Base-by-base conservation (phyloP, 2,797 vertebrate species). In the Anas acuta region DNA sequence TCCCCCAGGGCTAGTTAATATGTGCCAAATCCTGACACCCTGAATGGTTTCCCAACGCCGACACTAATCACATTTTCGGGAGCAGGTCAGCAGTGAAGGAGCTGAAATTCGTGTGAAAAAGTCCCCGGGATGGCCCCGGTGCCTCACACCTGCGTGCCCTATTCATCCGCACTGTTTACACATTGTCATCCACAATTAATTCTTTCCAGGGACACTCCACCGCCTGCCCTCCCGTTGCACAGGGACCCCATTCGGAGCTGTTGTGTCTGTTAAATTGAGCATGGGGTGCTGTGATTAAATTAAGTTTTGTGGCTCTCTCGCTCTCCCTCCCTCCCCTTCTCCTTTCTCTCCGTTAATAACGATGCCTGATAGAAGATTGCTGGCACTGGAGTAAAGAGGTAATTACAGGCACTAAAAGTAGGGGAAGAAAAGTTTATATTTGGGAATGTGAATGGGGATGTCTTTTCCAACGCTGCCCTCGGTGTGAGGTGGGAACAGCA, bases 181-280 rank as follows among this genome's bases (percentile, higher is more conserved):
- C 98, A 98, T 98, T 99, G 99, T 99, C 99, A 99, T 98, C 98
- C 97, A 97, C 99, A 99, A 99, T 99, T 99, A 99, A 98, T 98
- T 98, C 98, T 98, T 99, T 98, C 98, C 97, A 97, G 96, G 97
- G 97, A 97, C 96, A 86, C 96, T 90, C 62, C 95, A 96, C 97
- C 96, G 97, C 97, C 95, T 98, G 98, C 98, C 98, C 98, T 98
- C 98, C 88, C 32, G 65, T 97, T 98, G 97, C 98, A 98, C 98
- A 98, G 98, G 90, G 97, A 98, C 98, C 98, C 98, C 98, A 98
- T 98, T 98, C 98, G 95, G 98, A 98, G 98, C 98, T 98, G 98
- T 99, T 99, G 98, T 99, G 98, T 98, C 98, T 98, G 99, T 98
- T 98, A 99, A 99, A 99, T 99, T 99, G 99, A 99, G 99, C 99